Evolutionary conservation across 92 coral and sea anemone genomes (phyloP).

Genomic region (Porites divaricata): DNA sequence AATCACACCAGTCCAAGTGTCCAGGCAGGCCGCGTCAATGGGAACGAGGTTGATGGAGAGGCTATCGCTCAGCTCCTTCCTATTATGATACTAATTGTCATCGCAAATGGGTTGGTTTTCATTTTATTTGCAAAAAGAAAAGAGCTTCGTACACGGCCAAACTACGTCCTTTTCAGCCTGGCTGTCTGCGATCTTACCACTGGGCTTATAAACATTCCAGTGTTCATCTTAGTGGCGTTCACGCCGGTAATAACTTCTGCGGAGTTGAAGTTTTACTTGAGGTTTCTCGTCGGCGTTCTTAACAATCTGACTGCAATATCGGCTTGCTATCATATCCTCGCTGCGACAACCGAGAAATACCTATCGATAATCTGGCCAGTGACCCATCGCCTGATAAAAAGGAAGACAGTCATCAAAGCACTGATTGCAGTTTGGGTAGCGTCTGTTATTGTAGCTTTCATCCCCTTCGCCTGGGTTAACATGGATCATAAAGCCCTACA

Average conservation of each 20-base stretch:
- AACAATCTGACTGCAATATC: slow-evolving; percentile 58
- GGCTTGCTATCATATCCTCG: slow-evolving; percentile 59
- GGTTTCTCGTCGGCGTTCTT: slow-evolving; percentile 7
- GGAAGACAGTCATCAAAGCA: slow-evolving; percentile 24
- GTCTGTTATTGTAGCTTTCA: slow-evolving; percentile 36
- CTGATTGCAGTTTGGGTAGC: slow-evolving; percentile 27
- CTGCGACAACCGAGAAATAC: slow-evolving; percentile 53
- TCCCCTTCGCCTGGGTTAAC: slow-evolving; percentile 40
- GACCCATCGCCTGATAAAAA: slow-evolving; percentile 23
- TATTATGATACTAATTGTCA: slow-evolving; percentile 26
- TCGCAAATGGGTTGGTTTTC: slow-evolving; percentile 55
- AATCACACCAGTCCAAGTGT: background rate
- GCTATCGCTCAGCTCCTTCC: slow-evolving; percentile 47
- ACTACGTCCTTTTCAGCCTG: slow-evolving; percentile 57
- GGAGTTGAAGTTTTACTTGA: background rate
- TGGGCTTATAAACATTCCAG: slow-evolving; percentile 59
- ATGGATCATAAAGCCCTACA: background rate
- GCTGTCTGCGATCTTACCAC: slow-evolving; percentile 60
- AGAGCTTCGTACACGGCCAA: slow-evolving; percentile 51
- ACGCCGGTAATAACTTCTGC: slow-evolving; percentile 6
- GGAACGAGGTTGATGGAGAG: background rate
- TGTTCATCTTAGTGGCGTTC: slow-evolving; percentile 36
- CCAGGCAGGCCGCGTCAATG: background rate
- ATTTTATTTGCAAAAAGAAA: slow-evolving; percentile 38
- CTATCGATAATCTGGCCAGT: slow-evolving; percentile 56